These are phyloP conservation scores for Drosophila maculinotata DNA, from an alignment of 2,888 invertebrate species.

Conservation along the genomic window DNA sequence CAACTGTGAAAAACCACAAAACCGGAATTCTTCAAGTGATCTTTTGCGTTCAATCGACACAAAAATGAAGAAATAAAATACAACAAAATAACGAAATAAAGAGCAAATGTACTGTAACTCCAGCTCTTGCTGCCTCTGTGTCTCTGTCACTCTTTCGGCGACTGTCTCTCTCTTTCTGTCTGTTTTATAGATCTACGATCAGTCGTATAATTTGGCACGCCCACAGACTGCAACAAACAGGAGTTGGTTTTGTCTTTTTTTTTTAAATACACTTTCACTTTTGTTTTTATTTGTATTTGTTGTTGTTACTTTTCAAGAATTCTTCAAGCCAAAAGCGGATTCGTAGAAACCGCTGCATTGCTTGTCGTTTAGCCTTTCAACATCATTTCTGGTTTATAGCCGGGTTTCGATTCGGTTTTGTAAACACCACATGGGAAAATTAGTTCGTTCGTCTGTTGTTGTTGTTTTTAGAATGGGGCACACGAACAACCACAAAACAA, in stretches of 20 bases:
- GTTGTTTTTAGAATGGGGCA: slow-evolving; percentile 25
- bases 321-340: slow-evolving; percentile 46
- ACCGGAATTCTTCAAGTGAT: slow-evolving; percentile 80
- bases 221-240: slow-evolving; percentile 38
- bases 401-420: slow-evolving; percentile 58
- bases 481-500: slow-evolving; percentile 5
- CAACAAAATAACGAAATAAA: slow-evolving; percentile 17
- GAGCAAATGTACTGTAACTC: slow-evolving; percentile 55
- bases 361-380: slow-evolving; percentile 36
- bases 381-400: slow-evolving; percentile 57
- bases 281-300: slow-evolving; percentile 34
- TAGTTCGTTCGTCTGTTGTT: slow-evolving; percentile 9
- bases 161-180: not conserved
- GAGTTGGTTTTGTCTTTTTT: slow-evolving; percentile 19
- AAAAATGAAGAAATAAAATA: slow-evolving; percentile 39
- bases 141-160: not conserved
- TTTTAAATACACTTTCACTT: slow-evolving; percentile 72
- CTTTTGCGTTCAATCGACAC: slow-evolving; percentile 70
- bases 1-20: slow-evolving; percentile 62
- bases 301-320: slow-evolving; percentile 51
- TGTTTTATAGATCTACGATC: slow-evolving; percentile 18
- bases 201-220: slow-evolving; percentile 33
- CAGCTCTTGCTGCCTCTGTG: slow-evolving; percentile 22
- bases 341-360: slow-evolving; percentile 47
- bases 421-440: slow-evolving; percentile 60